Evolutionary conservation across 2,888 invertebrate genomes (phyloP).

Genomic region (Cheilosia urbana): DNA sequence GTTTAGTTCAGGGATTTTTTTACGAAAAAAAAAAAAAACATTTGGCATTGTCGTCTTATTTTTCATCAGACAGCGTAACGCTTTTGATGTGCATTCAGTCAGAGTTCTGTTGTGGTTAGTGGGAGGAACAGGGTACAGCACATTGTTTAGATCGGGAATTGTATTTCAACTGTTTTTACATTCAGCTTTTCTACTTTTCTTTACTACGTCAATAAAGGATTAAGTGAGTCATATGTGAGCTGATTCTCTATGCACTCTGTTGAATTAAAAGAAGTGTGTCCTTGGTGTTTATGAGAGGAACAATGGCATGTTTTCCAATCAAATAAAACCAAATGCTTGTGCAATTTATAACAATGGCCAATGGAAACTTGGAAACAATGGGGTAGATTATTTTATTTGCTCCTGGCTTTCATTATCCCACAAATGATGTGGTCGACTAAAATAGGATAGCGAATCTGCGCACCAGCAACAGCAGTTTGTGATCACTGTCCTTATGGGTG

Average conservation of each 20-base stretch:
- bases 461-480: too few species aligned
- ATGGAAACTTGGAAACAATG: neutral
- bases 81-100: neutral
- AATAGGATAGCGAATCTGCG: too few species aligned
- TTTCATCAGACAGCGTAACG: neutral
- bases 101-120: neutral
- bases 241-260: constrained; percentile 3
- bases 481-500: too few species aligned
- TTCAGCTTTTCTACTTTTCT: neutral
- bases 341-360: neutral
- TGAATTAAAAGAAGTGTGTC: constrained; percentile 1
- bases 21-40: neutral
- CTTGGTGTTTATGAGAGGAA: neutral
- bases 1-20: constrained; percentile 21
- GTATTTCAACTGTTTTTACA: neutral
- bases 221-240: constrained; percentile 18
- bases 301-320: neutral
- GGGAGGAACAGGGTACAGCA: neutral
- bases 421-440: too few species aligned
- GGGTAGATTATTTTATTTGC: too few species aligned
- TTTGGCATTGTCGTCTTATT: constrained; percentile 1
- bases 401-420: too few species aligned
- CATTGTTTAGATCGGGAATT: constrained; percentile 1
- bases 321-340: neutral
- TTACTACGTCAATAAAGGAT: constrained; percentile 5